Evolutionary conservation across 2,797 vertebrate genomes (phyloP), one percentile per base, ranked within the genome.

Genomic region (Paratrypauchen microcephalus): DNA sequence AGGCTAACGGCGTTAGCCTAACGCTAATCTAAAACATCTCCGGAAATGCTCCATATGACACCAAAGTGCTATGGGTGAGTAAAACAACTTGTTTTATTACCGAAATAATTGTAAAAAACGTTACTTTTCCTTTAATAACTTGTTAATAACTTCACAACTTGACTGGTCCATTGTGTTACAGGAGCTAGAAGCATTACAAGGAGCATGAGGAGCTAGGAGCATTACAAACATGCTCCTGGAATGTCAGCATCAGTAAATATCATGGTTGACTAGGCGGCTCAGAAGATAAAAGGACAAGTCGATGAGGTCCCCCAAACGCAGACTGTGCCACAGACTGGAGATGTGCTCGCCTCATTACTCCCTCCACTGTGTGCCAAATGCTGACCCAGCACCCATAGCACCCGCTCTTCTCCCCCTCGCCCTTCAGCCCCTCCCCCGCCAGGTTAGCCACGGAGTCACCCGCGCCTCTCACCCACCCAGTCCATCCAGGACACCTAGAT

Each of bases 341-440:
- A 75, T 77, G 66, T 83, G 76, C 18, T 71, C 88, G 90, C 83
- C 85, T 90, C 90, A 90, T 90, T 91, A 88, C 86, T 82, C 73
- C 76, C 78, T 70, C 82, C 74, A 75, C 71, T 74, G 77, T 81
- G 79, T 61, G 85, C 82, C 86, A 88, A 90, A 81, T 87, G 87
- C 89, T 91, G 91, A 92, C 83, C 86, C 24, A 87, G 89, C 89
- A 89, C 69, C 39, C 73, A 83, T 77, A 61, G 59, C 65, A 71
- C 57, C 73, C 78, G 67, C 74, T 74, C 72, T 73, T 73, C 80
- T 80, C 81, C 71, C 71, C 71, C 69, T 64, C 79, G 86, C 82
- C 86, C 88, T 87, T 89, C 88, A 88, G 72, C 79, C 78, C 73
- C 70, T 78, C 77, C 76, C 76, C 66, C 60, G 23, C 76, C 78